Conservation (phyloP, 1,140 invertebrate species). For the Cydia pomonella region DNA sequence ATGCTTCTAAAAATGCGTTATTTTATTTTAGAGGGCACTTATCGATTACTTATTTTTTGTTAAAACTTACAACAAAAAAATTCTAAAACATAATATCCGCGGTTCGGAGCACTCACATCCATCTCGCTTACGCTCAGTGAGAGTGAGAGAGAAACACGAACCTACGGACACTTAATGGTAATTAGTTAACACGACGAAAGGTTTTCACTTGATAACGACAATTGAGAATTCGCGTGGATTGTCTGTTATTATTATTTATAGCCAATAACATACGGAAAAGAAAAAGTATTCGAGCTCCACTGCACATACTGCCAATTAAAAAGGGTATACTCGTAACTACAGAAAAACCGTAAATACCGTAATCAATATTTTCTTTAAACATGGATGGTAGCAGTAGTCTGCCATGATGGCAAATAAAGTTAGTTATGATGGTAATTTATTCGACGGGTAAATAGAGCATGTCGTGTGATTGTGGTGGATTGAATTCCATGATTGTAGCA, state of each 20-base stretch:
- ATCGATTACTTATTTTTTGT: no score
- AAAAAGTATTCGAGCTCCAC: constrained; percentile 11
- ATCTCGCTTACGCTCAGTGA: no score
- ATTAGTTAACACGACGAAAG: not conserved
- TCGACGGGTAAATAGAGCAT: constrained; percentile 12
- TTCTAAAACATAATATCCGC: no score
- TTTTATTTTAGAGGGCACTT: no score
- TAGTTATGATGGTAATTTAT: constrained; percentile 30
- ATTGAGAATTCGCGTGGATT: not conserved
- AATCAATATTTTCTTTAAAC: not conserved
- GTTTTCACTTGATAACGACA: not conserved
- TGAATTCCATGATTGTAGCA: constrained; percentile 7
- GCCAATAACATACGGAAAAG: not conserved
- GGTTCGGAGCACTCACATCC: no score
- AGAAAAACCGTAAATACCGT: not conserved
- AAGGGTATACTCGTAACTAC: not conserved
- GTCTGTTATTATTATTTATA: constrained; percentile 1
- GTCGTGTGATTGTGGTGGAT: constrained; percentile 18
- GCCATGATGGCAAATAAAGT: constrained; percentile 6
- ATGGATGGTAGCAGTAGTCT: not conserved
- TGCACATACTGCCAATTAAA: constrained; percentile 12
- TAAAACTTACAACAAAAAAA: no score
- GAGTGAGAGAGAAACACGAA: no score
- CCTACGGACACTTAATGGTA: no score
- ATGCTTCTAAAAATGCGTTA: no score